These are phyloP conservation scores for Pinna nobilis DNA, from an alignment of 1,140 invertebrate species.

Conservation along the genomic window DNA sequence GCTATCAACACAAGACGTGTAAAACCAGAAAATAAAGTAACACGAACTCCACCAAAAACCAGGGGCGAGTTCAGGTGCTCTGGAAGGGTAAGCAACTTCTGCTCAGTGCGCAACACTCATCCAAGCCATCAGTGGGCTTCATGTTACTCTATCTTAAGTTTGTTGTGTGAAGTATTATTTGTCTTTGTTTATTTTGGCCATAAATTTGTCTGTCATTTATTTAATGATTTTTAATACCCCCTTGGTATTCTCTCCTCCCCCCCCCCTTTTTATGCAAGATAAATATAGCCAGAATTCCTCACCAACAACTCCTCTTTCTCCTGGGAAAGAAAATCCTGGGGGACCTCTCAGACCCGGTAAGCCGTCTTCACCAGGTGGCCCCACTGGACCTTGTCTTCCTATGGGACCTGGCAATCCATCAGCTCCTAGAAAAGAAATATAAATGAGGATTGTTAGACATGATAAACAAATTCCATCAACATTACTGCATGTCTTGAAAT, in stretches of 20 bases:
- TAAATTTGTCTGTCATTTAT: no score
- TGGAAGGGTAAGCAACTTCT: no score
- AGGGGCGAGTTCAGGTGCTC: no score
- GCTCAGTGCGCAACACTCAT: no score
- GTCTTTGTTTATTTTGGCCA: no score
- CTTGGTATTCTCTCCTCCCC: background rate
- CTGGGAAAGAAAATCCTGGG: constrained; percentile 52
- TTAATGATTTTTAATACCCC: no score
- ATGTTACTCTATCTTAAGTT: no score
- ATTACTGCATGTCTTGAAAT: background rate
- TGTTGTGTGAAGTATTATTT: no score
- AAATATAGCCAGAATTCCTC: background rate
- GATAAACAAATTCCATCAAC: background rate
- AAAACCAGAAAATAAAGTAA: no score
- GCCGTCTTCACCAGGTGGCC: constrained; percentile 72
- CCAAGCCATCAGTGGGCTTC: no score
- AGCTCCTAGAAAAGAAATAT: constrained; percentile 1
- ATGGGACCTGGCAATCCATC: constrained; percentile 22
- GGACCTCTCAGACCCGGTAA: constrained; percentile 52
- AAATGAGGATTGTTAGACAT: background rate
- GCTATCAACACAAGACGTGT: no score
- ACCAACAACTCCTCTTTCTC: constrained; percentile 58
- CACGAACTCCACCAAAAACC: no score
- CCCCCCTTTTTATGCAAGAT: background rate
- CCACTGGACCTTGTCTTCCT: constrained; percentile 36